Evolutionary conservation across 2,113 vertebrate genomes (phyloP).

Genomic region (Ptyas mucosa): DNA sequence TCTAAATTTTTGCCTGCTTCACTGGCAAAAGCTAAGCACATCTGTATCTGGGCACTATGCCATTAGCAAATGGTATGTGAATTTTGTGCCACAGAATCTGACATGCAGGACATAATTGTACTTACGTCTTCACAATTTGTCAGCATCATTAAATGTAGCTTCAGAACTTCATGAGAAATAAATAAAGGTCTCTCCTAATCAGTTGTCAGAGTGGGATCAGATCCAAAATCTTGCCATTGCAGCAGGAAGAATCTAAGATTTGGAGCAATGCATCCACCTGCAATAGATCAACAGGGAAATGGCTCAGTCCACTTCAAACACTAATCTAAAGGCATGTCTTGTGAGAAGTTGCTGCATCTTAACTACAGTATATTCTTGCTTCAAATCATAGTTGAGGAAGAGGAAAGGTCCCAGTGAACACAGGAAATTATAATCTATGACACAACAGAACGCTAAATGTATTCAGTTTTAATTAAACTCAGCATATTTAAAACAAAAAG

Average conservation of each 20-base stretch:
- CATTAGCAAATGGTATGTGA: not conserved
- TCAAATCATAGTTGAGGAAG: not conserved
- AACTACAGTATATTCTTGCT: not conserved
- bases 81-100: not conserved
- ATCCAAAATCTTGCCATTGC: not conserved
- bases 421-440: not conserved
- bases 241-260: not conserved
- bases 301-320: not conserved
- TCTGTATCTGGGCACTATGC: not conserved
- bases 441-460: not conserved
- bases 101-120: not conserved
- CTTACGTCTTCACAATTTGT: not conserved
- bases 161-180: not conserved
- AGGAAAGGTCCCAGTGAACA: not conserved
- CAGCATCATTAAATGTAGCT: not conserved
- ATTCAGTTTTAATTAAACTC: not conserved
- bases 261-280: not conserved
- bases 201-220: not conserved
- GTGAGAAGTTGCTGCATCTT: not conserved
- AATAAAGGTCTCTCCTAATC: not conserved
- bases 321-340: not conserved
- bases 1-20: not conserved
- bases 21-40: not conserved
- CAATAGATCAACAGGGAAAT: not conserved
- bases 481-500: not conserved